Conservation (phyloP, 2,888 invertebrate species). For the Pyrrhia umbra region DNA sequence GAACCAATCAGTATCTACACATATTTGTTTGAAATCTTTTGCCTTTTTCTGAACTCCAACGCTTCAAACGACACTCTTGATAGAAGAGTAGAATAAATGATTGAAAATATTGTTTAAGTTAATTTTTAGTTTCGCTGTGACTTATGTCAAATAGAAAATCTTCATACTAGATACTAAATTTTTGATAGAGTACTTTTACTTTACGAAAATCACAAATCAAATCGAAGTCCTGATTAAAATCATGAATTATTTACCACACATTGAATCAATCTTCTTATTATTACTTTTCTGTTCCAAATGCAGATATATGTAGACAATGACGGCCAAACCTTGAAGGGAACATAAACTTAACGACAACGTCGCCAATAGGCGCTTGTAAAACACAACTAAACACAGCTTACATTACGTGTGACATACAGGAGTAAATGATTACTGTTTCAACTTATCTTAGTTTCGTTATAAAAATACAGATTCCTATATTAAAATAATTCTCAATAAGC, state of each 20-base stretch:
- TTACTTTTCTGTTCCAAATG: constrained; percentile 42
- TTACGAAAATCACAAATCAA: background rate
- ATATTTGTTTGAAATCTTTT: constrained; percentile 35
- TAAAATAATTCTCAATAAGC: constrained; percentile 85
- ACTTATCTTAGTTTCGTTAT: constrained; percentile 83
- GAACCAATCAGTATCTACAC: constrained; percentile 61
- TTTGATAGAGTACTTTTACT: too few species aligned
- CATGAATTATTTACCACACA: constrained; percentile 24
- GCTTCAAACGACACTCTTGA: constrained; percentile 3
- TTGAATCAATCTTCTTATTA: constrained; percentile 38
- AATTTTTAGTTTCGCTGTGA: background rate
- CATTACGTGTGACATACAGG: constrained; percentile 74
- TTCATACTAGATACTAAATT: too few species aligned
- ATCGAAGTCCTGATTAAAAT: constrained; percentile 11
- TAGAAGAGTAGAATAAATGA: background rate
- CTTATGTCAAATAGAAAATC: too few species aligned
- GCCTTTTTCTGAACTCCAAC: constrained; percentile 35
- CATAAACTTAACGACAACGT: constrained; percentile 79
- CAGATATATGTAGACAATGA: constrained; percentile 63
- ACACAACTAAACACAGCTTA: constrained; percentile 71
- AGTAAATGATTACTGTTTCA: constrained; percentile 74
- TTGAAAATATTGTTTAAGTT: background rate
- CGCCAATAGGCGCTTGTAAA: constrained; percentile 76
- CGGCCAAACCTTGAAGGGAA: constrained; percentile 51
- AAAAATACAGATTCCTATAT: constrained; percentile 89